Evolutionary conservation across 1,140 invertebrate genomes (phyloP).

Genomic region (Drosophila pruinosa): DNA sequence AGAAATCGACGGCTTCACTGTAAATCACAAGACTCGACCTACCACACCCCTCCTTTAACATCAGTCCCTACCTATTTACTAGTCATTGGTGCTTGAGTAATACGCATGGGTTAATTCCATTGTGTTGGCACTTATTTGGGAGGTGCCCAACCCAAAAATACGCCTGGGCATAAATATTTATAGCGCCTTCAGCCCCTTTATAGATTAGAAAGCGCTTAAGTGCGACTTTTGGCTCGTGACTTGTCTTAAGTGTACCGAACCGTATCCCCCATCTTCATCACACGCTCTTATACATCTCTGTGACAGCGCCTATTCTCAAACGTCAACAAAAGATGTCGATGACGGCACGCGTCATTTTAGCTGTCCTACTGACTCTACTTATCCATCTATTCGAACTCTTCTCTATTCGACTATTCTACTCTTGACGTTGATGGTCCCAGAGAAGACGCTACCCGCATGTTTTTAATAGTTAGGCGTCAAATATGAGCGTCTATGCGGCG

Average conservation of each 20-base stretch:
- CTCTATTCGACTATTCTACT: background rate
- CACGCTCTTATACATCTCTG: background rate
- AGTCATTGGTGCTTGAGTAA: slow-evolving; percentile 63
- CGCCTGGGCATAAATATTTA: slow-evolving; percentile 66
- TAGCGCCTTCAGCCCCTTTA: slow-evolving; percentile 60
- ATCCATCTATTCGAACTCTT: too few species aligned
- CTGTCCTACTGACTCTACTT: background rate
- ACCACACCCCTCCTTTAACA: background rate
- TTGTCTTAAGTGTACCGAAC: slow-evolving; percentile 69
- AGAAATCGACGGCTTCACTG: slow-evolving; percentile 37
- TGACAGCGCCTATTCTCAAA: slow-evolving; percentile 25
- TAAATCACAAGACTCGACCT: slow-evolving; percentile 64
- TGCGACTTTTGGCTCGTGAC: slow-evolving; percentile 81
- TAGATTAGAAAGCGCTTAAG: slow-evolving; percentile 79
- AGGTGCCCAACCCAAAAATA: slow-evolving; percentile 38
- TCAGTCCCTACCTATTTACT: slow-evolving; percentile 1
- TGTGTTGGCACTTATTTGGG: slow-evolving; percentile 74
- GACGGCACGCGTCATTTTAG: slow-evolving; percentile 49
- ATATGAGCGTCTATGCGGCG: slow-evolving; percentile 49
- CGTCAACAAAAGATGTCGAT: slow-evolving; percentile 19
- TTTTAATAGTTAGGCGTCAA: slow-evolving; percentile 68
- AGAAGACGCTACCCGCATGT: slow-evolving; percentile 58
- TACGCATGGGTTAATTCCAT: slow-evolving; percentile 72
- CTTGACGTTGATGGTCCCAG: background rate
- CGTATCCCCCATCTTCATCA: background rate